Conservation (phyloP, 2,113 vertebrate species). For the Myocastor coypus region DNA sequence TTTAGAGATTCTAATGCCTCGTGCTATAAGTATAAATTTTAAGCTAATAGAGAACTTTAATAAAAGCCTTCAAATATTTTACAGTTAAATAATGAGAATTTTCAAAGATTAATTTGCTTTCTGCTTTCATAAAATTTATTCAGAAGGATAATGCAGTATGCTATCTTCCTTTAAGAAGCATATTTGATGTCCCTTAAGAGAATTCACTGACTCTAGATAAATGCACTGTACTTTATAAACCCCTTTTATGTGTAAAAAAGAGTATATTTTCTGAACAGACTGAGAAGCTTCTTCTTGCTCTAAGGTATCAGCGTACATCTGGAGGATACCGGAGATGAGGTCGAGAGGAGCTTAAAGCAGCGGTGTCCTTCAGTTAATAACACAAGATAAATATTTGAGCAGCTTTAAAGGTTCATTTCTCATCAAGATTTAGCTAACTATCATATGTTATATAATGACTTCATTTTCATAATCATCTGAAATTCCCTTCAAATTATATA, state of each 20-base stretch:
- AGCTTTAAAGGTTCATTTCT: constrained; percentile 65
- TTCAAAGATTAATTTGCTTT: constrained; percentile 36
- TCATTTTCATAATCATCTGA: constrained; percentile 64
- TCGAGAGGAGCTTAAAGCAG: constrained; percentile 48
- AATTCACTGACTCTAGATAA: constrained; percentile 40
- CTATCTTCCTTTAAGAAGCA: not conserved
- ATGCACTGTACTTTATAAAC: constrained; percentile 28
- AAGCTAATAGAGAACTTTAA: constrained; percentile 8
- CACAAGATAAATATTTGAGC: constrained; percentile 78
- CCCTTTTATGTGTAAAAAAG: not conserved
- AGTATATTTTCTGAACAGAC: constrained; percentile 37
- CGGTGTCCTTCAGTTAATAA: constrained; percentile 70
- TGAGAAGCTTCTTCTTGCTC: not conserved
- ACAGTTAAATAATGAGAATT: constrained; percentile 12
- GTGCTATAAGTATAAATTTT: not conserved
- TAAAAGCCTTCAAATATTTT: constrained; percentile 34
- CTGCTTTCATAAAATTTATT: not conserved
- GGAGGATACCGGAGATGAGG: not conserved
- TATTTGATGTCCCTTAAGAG: not conserved
- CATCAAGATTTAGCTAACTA: constrained; percentile 72
- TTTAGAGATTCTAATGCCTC: constrained; percentile 45
- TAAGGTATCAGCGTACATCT: not conserved
- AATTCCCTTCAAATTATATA: constrained; percentile 72
- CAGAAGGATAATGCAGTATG: not conserved
- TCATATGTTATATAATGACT: constrained; percentile 58